A percentile compares a stretch with the other conserved stretches of the same genome.
These are phyloP conservation scores for Pterocles gutturalis DNA, from an alignment of 2,113 vertebrate species.

Conservation along the genomic window DNA sequence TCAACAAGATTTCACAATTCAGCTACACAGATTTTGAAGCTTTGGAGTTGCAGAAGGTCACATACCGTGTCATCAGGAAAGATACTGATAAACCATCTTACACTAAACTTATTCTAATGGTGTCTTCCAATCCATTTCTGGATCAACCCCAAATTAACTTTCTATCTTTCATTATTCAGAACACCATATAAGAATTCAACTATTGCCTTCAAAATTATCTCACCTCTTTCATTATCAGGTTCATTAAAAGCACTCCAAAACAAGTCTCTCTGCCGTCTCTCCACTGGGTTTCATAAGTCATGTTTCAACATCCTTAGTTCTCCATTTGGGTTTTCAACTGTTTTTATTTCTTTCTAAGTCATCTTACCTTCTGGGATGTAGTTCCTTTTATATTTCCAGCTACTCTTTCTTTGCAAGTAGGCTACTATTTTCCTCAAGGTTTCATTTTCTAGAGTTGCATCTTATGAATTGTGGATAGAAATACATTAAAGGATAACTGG, in stretches of 20 bases:
- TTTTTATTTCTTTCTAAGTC: not conserved
- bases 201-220: not conserved
- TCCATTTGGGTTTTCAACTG: not conserved
- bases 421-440: not conserved
- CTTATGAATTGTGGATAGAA: not conserved
- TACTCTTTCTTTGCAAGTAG: not conserved
- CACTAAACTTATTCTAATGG: not conserved
- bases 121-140: not conserved
- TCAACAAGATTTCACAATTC: not conserved
- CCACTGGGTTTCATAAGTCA: not conserved
- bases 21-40: not conserved
- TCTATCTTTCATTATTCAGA: not conserved
- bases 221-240: not conserved
- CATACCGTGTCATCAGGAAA: not conserved
- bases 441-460: not conserved
- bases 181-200: not conserved
- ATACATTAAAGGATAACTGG: not conserved
- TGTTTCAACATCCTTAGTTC: not conserved
- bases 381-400: not conserved
- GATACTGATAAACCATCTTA: not conserved
- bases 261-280: not conserved
- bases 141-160: not conserved
- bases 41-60: not conserved
- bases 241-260: not conserved
- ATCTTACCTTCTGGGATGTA: not conserved